Conservation (phyloP, 2,797 vertebrate species). For the Cottoperca gobio region DNA sequence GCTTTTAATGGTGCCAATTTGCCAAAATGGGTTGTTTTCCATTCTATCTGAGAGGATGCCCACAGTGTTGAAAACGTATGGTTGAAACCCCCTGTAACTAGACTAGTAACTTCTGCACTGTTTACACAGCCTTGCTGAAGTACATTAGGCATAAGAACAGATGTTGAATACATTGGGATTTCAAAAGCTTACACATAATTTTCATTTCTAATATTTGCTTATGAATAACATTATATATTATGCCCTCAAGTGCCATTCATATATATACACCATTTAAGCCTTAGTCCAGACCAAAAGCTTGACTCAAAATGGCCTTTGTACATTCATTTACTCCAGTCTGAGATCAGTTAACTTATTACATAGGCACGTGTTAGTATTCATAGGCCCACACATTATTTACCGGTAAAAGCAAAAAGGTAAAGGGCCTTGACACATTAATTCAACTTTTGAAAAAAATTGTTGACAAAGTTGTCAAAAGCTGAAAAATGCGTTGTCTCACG, state of each 20-base stretch:
- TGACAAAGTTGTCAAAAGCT: not conserved
- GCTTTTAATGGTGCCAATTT: not conserved
- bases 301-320: not conserved
- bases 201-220: not conserved
- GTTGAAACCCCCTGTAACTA: too few species aligned
- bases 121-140: not conserved
- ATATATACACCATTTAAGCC: not conserved
- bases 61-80: not conserved
- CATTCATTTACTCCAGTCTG: not conserved
- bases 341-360: not conserved
- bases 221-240: not conserved
- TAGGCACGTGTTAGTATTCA: not conserved
- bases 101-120: not conserved
- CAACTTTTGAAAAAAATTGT: not conserved
- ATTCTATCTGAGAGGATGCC: not conserved
- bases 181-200: too few species aligned
- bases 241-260: not conserved
- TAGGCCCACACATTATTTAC: not conserved
- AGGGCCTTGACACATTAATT: not conserved
- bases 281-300: not conserved
- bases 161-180: too few species aligned
- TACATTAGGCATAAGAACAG: not conserved
- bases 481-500: not conserved
- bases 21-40: rapidly evolving
- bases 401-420: not conserved